These are phyloP conservation scores for Cetoscarus ocellatus DNA, from an alignment of 2,797 vertebrate species.

Conservation along the genomic window DNA sequence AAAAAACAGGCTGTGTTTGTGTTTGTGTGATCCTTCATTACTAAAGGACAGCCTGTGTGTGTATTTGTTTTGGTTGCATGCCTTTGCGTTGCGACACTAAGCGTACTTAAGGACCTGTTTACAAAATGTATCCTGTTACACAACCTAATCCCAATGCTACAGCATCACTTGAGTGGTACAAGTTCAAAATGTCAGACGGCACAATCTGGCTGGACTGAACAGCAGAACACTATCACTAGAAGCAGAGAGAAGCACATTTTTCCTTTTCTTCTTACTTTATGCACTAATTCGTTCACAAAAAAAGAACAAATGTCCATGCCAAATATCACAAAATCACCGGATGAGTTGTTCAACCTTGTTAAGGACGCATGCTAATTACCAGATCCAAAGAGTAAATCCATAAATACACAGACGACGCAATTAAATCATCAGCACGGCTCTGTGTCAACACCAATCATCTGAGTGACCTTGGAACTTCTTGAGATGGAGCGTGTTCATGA, in stretches of 20 bases:
- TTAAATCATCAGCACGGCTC: conserved; percentile 66
- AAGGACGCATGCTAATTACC: conserved; percentile 68
- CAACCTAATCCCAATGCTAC: conserved; percentile 72
- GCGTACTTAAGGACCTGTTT: conserved; percentile 63
- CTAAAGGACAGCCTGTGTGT: conserved; percentile 29
- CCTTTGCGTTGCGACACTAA: conserved; percentile 54
- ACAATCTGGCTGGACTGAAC: conserved; percentile 29
- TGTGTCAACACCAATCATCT: conserved; percentile 70
- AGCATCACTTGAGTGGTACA: conserved; percentile 39
- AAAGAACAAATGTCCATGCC: conserved; percentile 13
- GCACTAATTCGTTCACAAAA: conserved; percentile 10
- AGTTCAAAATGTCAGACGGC: conserved; percentile 53
- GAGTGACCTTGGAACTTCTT: conserved; percentile 73
- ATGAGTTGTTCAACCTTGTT: conserved; percentile 67
- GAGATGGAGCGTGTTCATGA: conserved; percentile 34
- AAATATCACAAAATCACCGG: conserved; percentile 31
- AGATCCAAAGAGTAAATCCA: conserved; percentile 71
- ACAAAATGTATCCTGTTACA: conserved; percentile 72
- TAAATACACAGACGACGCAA: conserved; percentile 73
- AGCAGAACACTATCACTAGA: conserved; percentile 21
- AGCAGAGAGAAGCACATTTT: neutral
- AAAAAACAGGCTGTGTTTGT: conserved; percentile 36
- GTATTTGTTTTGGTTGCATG: conserved; percentile 59
- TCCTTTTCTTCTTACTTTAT: neutral
- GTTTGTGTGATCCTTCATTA: conserved; percentile 28